Percentiles rank a stretch among this genome's conserved stretches.
phyloP scores from a whole-genome alignment of 2,888 invertebrate genomes.

The Nipponacmea schrenckii region DNA sequence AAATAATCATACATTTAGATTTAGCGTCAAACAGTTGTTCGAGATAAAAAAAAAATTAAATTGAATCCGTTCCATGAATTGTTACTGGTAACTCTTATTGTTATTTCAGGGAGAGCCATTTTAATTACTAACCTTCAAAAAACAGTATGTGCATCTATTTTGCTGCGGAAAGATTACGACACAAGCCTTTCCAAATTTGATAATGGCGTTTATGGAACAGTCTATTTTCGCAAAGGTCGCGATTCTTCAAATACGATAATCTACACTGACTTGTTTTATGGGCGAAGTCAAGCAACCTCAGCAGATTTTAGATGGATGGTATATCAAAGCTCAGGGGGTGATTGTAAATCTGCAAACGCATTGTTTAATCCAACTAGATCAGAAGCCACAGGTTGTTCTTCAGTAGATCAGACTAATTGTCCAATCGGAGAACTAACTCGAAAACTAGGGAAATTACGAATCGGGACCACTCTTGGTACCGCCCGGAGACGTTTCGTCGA shows the following conservation, averaged over 20 bases:
- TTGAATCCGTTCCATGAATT: too few species aligned
- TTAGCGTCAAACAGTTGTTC: too few species aligned
- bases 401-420: conserved; percentile 31
- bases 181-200: conserved; percentile 44
- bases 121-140: conserved; percentile 21
- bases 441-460: conserved; percentile 41
- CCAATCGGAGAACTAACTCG: conserved; percentile 44
- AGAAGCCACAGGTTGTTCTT: conserved; percentile 27
- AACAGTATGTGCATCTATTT: conserved; percentile 44
- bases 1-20: too few species aligned
- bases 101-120: conserved; percentile 41
- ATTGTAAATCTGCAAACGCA: conserved; percentile 26
- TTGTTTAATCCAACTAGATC: conserved; percentile 33
- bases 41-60: too few species aligned
- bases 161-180: conserved; percentile 32
- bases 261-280: conserved; percentile 35
- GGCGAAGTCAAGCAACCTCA: conserved; percentile 19
- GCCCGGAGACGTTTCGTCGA: conserved; percentile 36
- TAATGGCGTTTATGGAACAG: conserved; percentile 37
- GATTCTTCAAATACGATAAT: conserved; percentile 37
- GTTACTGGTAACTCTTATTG: background rate
- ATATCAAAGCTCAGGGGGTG: conserved; percentile 1
- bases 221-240: conserved; percentile 43
- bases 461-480: conserved; percentile 28
- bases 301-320: conserved; percentile 33